Evolutionary conservation across 2,113 vertebrate species (phyloP), one percentile per base, ranked within the genome.

Genomic region (human (Homo sapiens)): DNA sequence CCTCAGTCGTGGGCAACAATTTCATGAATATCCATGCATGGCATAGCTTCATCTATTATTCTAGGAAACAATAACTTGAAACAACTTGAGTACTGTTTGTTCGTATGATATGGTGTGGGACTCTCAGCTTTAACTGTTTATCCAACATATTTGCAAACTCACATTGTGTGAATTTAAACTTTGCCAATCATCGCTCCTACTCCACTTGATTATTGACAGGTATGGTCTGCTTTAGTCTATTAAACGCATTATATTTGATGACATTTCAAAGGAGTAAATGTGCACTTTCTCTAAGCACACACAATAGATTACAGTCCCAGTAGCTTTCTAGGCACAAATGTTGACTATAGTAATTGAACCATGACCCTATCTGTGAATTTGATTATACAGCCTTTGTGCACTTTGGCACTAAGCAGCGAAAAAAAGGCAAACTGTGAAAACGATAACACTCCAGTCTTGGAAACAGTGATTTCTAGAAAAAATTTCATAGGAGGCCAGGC

Each of bases 231-330:
- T 79, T 81, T 88, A 95, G 59, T 93, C 81, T 93, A 45, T 22
- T 93, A 89, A 94, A 50, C 73, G 95, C 88, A 86, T 64, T 93
- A 68, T 89, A 94, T 38, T 93, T 76, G 81, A 76, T 97, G 93
- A 95, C 73, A 96, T 97, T 95, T 93, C 52, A 79, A 89, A 94
- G 86, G 73, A 81, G 66, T 86, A 97, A 96, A 86, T 96, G 90
- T 91, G 25, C 40, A 50, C 89, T 97, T 93, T 79, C 72, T 92
- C 91, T 96, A 93, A 86, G 70, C 85, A 97, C 55, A 97, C 88
- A 94, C 40, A 96, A 43, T 73, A 87, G 64, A 91, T 78, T 90
- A 94, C 2, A 94, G 32, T 50, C 40, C 78, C 85, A 93, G 38
- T 61, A 43, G 52, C 25, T 82, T 96, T 88, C 43, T 57, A 86